Conservation (phyloP, 2,797 vertebrate genomes). For the Thamnophis elegans region DNA sequence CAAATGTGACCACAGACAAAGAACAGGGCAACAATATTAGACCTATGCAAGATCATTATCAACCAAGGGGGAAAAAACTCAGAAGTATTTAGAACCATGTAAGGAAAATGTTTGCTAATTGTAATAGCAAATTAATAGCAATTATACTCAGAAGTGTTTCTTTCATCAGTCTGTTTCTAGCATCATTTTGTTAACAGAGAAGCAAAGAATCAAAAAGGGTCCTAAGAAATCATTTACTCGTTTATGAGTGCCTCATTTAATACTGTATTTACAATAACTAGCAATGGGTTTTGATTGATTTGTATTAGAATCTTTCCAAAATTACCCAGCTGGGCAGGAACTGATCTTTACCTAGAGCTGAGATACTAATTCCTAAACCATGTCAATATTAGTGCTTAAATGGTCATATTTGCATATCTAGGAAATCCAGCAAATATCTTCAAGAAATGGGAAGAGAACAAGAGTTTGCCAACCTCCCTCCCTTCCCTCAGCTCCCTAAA, state of each 20-base stretch:
- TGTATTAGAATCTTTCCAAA: neutral
- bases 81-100: neutral
- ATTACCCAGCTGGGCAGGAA: neutral
- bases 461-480: neutral
- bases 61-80: conserved; percentile 11
- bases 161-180: neutral
- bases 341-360: neutral
- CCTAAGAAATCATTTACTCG: neutral
- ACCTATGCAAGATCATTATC: neutral
- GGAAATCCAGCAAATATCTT: conserved; percentile 51
- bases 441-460: conserved; percentile 44
- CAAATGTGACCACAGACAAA: neutral
- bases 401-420: conserved; percentile 51
- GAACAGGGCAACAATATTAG: neutral
- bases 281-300: neutral
- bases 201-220: neutral
- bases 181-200: neutral
- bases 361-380: neutral
- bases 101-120: neutral
- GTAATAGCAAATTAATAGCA: neutral
- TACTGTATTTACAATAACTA: neutral
- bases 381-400: conserved; percentile 54
- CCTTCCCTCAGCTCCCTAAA: neutral
- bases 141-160: neutral
- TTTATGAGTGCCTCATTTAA: neutral